Evolutionary conservation across 1,140 invertebrate species (phyloP), one percentile per base, ranked within the genome.

Genomic region (Onthophagus taurus): DNA sequence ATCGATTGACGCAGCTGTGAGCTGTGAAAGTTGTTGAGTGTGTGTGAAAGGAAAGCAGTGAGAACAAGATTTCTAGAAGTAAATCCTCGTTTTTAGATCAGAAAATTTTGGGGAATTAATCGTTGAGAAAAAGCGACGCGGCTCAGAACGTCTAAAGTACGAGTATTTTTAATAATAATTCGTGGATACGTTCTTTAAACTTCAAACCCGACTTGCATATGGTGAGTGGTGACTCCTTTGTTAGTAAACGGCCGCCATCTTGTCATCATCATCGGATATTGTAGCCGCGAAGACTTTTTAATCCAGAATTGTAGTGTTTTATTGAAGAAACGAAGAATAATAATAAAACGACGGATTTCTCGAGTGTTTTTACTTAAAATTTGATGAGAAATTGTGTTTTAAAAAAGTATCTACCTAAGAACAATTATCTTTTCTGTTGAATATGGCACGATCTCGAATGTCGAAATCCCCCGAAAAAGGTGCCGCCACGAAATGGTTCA

Each of bases 1-100:
- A 54, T 54, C 52, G 52, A 54, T 54, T 54, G 52, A 51, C 49
- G 52, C 52, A 51, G 14, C 29, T 20, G 33, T 48, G 42, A 43
- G 48, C 45, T 45, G 30, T 44, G 18, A 26, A 33, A 31, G 12
- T 44, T 44, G 42, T 44, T 44, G 19, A 39, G 23, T 26, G 23
- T 45, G 34, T 45, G 36, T 45, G 21, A 23, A 44, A 26, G 34
- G 14, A 44, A 41, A 21, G 21, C 38, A 29, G 38, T 41, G 38
- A 26, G 21, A 26, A 24, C n/a, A 26, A 21, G 38, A 24, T 41
- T 24, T 24, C 16, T 24, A 14, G 14, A 41, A 41, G 17, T 41
- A 41, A 14, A 26, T 41, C 24, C 6, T 24, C 17, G 35, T 31
- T 8, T n/a, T 11, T 11, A 31, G 31, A 30, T 45, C n/a, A n/a